Evolutionary conservation across 2,888 invertebrate genomes (phyloP), one percentile per base, ranked within the genome.

Genomic region (Teleiodes luculella): DNA sequence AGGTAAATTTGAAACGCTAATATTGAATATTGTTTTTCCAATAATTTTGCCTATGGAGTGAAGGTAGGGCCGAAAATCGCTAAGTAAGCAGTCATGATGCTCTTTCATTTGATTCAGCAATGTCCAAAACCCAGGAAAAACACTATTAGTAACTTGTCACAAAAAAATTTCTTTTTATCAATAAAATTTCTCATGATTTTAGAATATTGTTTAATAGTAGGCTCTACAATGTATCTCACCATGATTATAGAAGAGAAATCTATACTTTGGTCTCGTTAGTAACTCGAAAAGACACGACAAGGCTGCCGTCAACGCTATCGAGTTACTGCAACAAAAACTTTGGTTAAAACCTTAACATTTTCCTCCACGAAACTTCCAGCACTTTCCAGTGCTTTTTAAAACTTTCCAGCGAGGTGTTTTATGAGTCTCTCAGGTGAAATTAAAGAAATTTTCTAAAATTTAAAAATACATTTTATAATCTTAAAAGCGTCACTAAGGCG

Each of bases 351-450:
- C 33, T 47, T 33, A 30, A 33, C 31, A 47, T 31, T 33, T 33
- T 33, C 24, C 33, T 10, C 18, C 16, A 24, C 8, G n/a, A 5
- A 47, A 47, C 33, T 35, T 47, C 35, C 35, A 18, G 47, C 47
- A 33, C 31, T 35, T 47, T 14, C 4, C 28, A 10, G 31, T 47
- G 35, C 33, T 31, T 47, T 47, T 47, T 47, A 35, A 46, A 47
- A 47, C 33, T 47, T 33, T 35, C 33, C 47, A 47, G 18, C 18
- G 18, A 47, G 47, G 47, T 47, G 31, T 33, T 47, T 47, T 47
- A 35, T 47, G 47, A 47, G 47, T 33, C 35, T 18, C 31, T 14
- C 20, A 2, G 47, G 47, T 18, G 35, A 33, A 47, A 47, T 46
- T 30, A 28, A 28, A 46, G 46, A 14, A 30, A 46, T 46, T 28